Conservation (phyloP, 2,888 invertebrate genomes). For the Malthinus flaveolus region DNA sequence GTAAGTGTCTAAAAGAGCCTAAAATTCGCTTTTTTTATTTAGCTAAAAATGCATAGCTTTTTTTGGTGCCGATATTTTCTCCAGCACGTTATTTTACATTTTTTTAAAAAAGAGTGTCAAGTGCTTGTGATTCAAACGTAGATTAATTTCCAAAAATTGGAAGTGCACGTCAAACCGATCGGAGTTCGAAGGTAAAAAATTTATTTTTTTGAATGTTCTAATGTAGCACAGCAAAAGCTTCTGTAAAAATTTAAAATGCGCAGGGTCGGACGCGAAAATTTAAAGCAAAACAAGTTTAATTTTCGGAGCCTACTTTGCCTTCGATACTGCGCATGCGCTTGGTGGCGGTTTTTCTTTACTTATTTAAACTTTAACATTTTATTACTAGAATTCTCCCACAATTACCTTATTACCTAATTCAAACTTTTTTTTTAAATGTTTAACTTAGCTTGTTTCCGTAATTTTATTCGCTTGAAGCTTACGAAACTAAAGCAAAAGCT, state of each 20-base stretch:
- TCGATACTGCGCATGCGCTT: neutral
- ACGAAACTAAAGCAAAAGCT: neutral
- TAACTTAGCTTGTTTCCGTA: neutral
- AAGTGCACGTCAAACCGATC: neutral
- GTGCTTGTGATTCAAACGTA: too few species aligned
- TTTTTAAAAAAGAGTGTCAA: too few species aligned
- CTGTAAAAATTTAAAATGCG: conserved; percentile 6
- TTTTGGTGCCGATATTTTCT: too few species aligned
- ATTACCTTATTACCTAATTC: conserved; percentile 1
- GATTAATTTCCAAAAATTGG: too few species aligned
- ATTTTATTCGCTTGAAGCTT: neutral
- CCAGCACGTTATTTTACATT: too few species aligned
- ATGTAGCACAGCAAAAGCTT: conserved; percentile 10
- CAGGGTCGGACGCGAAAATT: conserved; percentile 1
- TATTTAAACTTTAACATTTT: neutral
- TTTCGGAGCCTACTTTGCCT: neutral
- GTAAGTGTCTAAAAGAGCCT: too few species aligned
- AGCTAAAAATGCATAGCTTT: too few species aligned
- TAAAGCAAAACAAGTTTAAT: neutral
- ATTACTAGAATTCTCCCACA: too few species aligned
- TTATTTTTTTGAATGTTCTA: conserved; percentile 11
- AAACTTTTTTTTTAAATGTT: neutral
- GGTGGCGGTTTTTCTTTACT: neutral
- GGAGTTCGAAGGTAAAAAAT: conserved; percentile 10
- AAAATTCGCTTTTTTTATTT: too few species aligned